These are phyloP conservation scores for Lasioglossum lativentre DNA, from an alignment of 2,888 invertebrate species.

Conservation along the genomic window DNA sequence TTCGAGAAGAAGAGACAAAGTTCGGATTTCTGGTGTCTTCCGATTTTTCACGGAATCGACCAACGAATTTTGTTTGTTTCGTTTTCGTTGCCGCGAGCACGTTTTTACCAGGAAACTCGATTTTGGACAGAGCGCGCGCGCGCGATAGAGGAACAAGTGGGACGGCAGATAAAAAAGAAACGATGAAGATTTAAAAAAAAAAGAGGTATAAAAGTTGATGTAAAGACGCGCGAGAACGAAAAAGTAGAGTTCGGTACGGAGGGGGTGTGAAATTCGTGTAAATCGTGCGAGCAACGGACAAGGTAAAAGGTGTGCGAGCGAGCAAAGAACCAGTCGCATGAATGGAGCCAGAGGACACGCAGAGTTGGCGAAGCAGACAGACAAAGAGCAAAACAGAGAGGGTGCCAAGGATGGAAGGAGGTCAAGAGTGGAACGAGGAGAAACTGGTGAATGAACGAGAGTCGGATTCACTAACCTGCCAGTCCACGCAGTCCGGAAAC, in stretches of 20 bases:
- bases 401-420: slow-evolving; percentile 55
- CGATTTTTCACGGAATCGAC: background rate
- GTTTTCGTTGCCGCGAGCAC: background rate
- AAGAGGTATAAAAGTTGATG: background rate
- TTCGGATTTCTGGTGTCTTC: too few species aligned
- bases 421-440: slow-evolving; percentile 57
- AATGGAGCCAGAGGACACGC: slow-evolving; percentile 42
- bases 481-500: slow-evolving; percentile 82
- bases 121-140: background rate
- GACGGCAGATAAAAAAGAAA: background rate
- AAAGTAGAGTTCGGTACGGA: background rate
- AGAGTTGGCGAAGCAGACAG: slow-evolving; percentile 28
- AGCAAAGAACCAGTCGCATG: slow-evolving; percentile 48
- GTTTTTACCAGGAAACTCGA: background rate
- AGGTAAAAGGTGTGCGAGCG: slow-evolving; percentile 28
- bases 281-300: slow-evolving; percentile 31
- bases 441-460: slow-evolving; percentile 77
- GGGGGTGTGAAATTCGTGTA: background rate
- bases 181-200: background rate
- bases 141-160: background rate
- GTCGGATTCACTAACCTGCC: slow-evolving; percentile 78
- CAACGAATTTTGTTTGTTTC: background rate
- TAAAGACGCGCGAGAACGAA: background rate
- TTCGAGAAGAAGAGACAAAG: too few species aligned
- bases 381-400: slow-evolving; percentile 33